A percentile compares a stretch with the other conserved stretches of the same genome.
Evolutionary conservation across 2,888 invertebrate genomes (phyloP).

Genomic region (Machimus atricapillus): DNA sequence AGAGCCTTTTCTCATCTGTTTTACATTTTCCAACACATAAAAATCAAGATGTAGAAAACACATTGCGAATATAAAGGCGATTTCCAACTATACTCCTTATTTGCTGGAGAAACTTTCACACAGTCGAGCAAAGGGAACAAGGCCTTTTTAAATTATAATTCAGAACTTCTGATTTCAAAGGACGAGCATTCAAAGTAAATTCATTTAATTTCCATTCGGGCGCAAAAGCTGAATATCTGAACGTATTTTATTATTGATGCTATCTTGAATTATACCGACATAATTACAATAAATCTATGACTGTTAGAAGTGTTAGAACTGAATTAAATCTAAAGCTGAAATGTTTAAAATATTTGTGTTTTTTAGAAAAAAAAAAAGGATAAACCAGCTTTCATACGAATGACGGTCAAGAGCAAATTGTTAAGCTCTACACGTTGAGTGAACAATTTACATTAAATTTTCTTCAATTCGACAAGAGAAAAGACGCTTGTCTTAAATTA

Average conservation of each 20-base stretch:
- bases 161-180: neutral
- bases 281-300: neutral
- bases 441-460: neutral
- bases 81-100: neutral
- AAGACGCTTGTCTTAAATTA: neutral
- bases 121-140: neutral
- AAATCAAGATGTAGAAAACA: neutral
- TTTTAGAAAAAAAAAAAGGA: neutral
- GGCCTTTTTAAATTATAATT: neutral
- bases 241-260: neutral
- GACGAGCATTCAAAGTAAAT: neutral
- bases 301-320: neutral
- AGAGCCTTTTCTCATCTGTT: neutral
- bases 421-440: neutral
- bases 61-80: neutral
- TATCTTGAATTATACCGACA: neutral
- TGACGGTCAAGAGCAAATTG: neutral
- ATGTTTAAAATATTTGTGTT: neutral
- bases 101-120: neutral
- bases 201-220: neutral
- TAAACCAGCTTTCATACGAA: neutral
- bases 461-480: neutral
- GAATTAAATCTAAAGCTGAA: neutral
- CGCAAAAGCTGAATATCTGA: neutral
- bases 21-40: neutral